phyloP scores from a whole-genome alignment of 2,797 vertebrate genomes.

The Carapus acus region DNA sequence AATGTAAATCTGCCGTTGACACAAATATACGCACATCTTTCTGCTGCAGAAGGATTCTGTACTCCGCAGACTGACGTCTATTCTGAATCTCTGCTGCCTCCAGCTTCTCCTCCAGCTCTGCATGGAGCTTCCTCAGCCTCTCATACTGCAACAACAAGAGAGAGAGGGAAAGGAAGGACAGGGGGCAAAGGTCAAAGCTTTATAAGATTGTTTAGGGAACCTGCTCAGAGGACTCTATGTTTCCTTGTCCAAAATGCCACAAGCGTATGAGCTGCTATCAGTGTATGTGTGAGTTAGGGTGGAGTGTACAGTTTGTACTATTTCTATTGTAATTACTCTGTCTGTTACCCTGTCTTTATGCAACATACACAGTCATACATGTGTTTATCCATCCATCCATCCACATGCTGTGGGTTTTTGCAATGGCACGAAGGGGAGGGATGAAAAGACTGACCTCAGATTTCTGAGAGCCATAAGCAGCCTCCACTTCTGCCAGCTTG shows the following conservation, averaged over 20 bases:
- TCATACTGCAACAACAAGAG: constrained; percentile 76
- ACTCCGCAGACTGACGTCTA: constrained; percentile 85
- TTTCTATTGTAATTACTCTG: too few relatives aligned
- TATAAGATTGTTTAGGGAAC: too few relatives aligned
- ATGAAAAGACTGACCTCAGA: constrained; percentile 77
- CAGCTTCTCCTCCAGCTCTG: constrained; percentile 90
- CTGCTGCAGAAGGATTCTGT: constrained; percentile 86
- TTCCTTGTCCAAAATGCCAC: too few relatives aligned
- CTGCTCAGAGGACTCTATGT: too few relatives aligned
- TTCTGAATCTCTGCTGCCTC: constrained; percentile 92
- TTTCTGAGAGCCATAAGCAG: constrained; percentile 75
- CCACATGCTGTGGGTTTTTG: too few relatives aligned
- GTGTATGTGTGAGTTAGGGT: too few relatives aligned
- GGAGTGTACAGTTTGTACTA: too few relatives aligned
- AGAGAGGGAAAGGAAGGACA: neutral
- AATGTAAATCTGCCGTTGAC: neutral
- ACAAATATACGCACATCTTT: constrained; percentile 77
- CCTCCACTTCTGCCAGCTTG: constrained; percentile 79
- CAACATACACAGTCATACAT: too few relatives aligned
- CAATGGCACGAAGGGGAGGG: too few relatives aligned
- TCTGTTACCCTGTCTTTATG: too few relatives aligned
- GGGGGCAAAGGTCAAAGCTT: neutral
- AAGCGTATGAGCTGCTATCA: too few relatives aligned
- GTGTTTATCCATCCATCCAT: too few relatives aligned
- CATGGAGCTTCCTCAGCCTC: constrained; percentile 78